Evolutionary conservation across 2,888 invertebrate genomes (phyloP), one percentile per base, ranked within the genome.

Genomic region (Scaptomyza polygonia): DNA sequence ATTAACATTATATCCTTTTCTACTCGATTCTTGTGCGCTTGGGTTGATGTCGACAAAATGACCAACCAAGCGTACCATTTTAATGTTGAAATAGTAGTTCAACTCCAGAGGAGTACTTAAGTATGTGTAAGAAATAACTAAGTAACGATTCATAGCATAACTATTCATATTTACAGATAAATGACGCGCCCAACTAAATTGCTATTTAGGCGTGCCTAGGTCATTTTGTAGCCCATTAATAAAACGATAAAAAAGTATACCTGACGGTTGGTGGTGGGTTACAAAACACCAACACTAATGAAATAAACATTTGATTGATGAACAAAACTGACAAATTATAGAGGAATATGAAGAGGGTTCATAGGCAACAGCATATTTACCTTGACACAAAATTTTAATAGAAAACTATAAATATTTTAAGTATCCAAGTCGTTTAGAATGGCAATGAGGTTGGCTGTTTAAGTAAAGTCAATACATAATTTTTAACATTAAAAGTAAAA

Each of bases 221-320:
- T 61, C 72, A 78, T 77, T 77, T 70, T 55, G 63, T 36, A 58
- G 73, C 8, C 69, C 64, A 80, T 79, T 78, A 78, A 71, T 77
- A 77, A 77, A 59, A 27, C 45, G n/a, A 42, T 25, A 25, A 25
- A 25, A 45, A 45, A 16, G 27, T n/a, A 21, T 27, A 32, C 40
- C 39, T 45, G 51, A 14, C 12, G 36, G 14, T 29, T 34, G 9
- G n/a, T n/a, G 14, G 45, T 21, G 16, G 14, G 30, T 8, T 29
- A 45, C 44, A n/a, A 42, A 47, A 51, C 21, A 51, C n/a, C 34
- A 34, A 5, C n/a, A 34, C 56, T 56, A 79, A 77, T 58, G 63
- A 72, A 72, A 57, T 65, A 71, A 72, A 54, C 57, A 45, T 69
- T 69, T 78, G 78, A 79, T 79, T 81, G 78, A 81, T 78, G 79